Conservation (phyloP, 2,888 invertebrate species). For the Pollenia amentaria region DNA sequence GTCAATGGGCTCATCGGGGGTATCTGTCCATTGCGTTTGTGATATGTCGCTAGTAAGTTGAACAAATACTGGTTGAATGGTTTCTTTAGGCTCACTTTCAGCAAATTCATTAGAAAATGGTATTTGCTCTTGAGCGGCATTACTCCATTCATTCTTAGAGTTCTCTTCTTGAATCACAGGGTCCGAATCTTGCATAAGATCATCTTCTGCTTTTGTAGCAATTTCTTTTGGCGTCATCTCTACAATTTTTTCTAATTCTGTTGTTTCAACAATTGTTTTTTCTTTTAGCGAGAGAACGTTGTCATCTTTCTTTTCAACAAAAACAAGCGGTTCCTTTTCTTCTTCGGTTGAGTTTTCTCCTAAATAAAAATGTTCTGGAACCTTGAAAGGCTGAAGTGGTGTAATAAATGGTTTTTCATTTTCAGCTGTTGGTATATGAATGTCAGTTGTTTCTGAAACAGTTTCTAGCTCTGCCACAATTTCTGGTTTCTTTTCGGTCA, state of each 20-base stretch:
- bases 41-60: constrained; percentile 81
- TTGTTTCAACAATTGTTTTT: neutral
- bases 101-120: neutral
- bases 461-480: neutral
- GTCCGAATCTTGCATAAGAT: neutral
- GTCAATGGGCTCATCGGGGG: constrained; percentile 68
- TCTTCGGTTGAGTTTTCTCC: neutral
- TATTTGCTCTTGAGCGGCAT: neutral
- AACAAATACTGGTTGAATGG: constrained; percentile 77
- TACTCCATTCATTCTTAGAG: constrained; percentile 21
- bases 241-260: neutral
- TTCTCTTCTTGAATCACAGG: neutral
- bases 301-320: neutral
- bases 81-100: constrained; percentile 69
- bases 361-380: neutral
- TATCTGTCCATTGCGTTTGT: constrained; percentile 75
- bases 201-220: neutral
- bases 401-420: neutral
- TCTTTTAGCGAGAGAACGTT: neutral
- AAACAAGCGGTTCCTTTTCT: neutral
- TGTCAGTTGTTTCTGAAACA: neutral
- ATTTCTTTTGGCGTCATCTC: neutral
- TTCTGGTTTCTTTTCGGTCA: neutral
- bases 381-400: constrained; percentile 1
- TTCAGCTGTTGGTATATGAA: neutral